Percentiles rank a stretch among this genome's conserved stretches.
phyloP scores from a whole-genome alignment of 2,888 invertebrate genomes.

The Cabera pusaria region DNA sequence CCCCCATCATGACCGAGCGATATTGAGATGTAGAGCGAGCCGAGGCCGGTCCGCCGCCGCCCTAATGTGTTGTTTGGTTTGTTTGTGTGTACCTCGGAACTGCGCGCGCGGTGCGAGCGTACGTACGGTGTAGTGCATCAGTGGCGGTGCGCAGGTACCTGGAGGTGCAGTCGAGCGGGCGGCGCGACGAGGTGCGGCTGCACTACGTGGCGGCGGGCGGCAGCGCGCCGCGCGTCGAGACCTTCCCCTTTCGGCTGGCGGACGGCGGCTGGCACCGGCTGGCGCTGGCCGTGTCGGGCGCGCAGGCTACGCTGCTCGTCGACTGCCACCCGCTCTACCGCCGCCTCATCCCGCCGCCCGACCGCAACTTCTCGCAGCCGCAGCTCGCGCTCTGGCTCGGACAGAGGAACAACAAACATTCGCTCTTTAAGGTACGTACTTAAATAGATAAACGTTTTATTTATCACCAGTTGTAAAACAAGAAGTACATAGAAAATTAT shows the following conservation, averaged over 20 bases:
- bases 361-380: slow-evolving; percentile 89
- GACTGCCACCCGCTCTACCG: slow-evolving; percentile 94
- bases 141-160: slow-evolving; percentile 87
- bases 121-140: slow-evolving; percentile 52
- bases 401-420: slow-evolving; percentile 93
- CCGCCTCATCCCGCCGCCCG: slow-evolving; percentile 89
- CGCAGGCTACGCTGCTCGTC: slow-evolving; percentile 91
- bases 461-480: no score
- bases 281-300: slow-evolving; percentile 92
- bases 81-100: slow-evolving; percentile 83
- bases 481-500: no score
- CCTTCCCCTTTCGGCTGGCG: slow-evolving; percentile 93
- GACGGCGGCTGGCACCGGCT: slow-evolving; percentile 95
- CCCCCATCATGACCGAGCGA: slow-evolving; percentile 81
- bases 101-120: slow-evolving; percentile 61
- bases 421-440: slow-evolving; percentile 90
- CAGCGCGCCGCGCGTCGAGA: slow-evolving; percentile 87
- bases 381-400: slow-evolving; percentile 93
- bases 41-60: slow-evolving; percentile 50
- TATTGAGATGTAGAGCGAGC: slow-evolving; percentile 83
- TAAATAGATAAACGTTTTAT: no score
- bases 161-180: slow-evolving; percentile 95
- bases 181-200: slow-evolving; percentile 92
- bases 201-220: slow-evolving; percentile 89
- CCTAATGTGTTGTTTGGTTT: slow-evolving; percentile 77